phyloP scores from a whole-genome alignment of 2,113 vertebrate genomes.

The Anoplopoma fimbria region DNA sequence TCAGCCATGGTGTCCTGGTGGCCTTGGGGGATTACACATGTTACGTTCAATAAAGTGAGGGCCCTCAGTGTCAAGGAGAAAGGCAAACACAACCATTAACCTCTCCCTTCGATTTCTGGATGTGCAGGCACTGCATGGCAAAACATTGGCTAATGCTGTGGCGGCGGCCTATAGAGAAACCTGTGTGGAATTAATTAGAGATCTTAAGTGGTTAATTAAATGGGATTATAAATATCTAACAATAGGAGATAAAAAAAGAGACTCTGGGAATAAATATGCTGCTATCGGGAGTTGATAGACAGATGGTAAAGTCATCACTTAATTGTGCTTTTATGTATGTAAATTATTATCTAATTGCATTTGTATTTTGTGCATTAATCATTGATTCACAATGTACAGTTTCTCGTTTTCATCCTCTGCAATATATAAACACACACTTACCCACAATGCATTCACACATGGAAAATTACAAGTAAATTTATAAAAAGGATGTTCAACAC shows the following conservation, averaged over 20 bases:
- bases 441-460: background rate
- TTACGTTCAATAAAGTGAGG: conserved; percentile 86
- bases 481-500: background rate
- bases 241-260: conserved; percentile 1
- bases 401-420: background rate
- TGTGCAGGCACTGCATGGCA: conserved; percentile 60
- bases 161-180: conserved; percentile 40
- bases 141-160: conserved; percentile 55
- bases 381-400: background rate
- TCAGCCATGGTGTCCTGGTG: conserved; percentile 76
- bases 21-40: conserved; percentile 85
- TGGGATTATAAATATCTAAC: conserved; percentile 28
- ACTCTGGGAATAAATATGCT: background rate
- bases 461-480: background rate
- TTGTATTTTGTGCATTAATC: background rate
- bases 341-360: background rate
- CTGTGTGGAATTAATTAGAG: conserved; percentile 51
- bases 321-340: background rate
- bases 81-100: conserved; percentile 86
- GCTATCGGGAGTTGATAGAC: background rate
- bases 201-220: conserved; percentile 45
- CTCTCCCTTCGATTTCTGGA: conserved; percentile 74
- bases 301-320: background rate
- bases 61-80: conserved; percentile 84
- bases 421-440: background rate